phyloP scores from a whole-genome alignment of 2,113 vertebrate genomes.

The Fulica atra region DNA sequence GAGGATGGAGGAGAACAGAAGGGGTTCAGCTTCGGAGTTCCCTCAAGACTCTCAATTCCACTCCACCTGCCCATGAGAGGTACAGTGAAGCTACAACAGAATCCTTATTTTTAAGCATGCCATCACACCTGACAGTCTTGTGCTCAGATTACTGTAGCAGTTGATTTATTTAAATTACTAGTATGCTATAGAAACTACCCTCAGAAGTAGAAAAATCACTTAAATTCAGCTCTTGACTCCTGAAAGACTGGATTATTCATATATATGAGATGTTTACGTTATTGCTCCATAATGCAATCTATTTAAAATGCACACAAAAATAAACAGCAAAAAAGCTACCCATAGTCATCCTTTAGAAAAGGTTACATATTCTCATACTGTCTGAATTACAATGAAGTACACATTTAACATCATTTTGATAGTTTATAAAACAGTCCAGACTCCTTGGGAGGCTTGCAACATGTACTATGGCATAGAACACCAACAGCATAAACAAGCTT shows the following conservation, averaged over 20 bases:
- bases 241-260: conserved; percentile 47
- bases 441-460: background rate
- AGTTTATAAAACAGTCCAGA: background rate
- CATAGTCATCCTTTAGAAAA: background rate
- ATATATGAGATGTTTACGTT: background rate
- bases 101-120: background rate
- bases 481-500: background rate
- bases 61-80: background rate
- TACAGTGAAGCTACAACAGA: background rate
- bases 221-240: background rate
- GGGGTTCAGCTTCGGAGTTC: background rate
- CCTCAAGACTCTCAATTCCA: background rate
- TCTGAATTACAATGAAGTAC: background rate
- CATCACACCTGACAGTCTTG: background rate
- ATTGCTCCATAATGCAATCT: conserved; percentile 38
- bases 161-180: background rate
- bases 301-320: background rate
- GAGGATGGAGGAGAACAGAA: background rate
- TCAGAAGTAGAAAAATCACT: background rate
- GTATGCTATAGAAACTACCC: background rate
- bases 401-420: background rate
- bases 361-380: background rate
- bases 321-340: background rate
- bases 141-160: background rate
- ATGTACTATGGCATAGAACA: background rate